Evolutionary conservation across 2,797 vertebrate genomes (phyloP).

Genomic region (Sarcoramphus papa): DNA sequence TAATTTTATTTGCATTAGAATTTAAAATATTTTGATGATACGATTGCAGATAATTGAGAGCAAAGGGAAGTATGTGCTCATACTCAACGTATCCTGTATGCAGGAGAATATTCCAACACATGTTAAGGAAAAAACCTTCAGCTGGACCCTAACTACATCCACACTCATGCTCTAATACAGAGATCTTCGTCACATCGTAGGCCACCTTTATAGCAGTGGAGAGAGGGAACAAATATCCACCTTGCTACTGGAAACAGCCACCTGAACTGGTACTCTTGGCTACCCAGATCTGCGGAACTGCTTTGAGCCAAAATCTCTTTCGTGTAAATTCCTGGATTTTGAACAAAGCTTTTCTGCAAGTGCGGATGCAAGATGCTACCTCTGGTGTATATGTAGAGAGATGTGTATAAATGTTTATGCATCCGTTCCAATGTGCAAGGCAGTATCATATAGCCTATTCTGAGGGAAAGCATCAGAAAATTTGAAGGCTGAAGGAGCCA

Average conservation of each 20-base stretch:
- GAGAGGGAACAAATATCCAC: neutral
- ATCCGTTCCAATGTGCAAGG: neutral
- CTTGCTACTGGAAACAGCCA: neutral
- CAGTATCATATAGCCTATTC: neutral
- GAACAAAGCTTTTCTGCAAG: neutral
- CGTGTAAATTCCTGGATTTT: neutral
- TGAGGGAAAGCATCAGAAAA: neutral
- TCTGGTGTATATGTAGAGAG: neutral
- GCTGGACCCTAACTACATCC: neutral
- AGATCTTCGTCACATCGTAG: neutral
- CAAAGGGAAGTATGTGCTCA: neutral
- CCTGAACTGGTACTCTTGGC: neutral
- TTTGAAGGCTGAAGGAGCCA: neutral
- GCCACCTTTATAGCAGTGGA: neutral
- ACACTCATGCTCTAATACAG: neutral
- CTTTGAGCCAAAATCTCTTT: neutral
- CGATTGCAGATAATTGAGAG: neutral
- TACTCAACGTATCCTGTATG: rapidly evolving
- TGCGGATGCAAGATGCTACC: neutral
- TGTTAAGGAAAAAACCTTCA: neutral
- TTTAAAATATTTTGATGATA: neutral
- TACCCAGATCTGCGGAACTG: neutral
- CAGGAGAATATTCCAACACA: neutral
- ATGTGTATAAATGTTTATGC: neutral
- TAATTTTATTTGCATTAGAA: neutral